phyloP scores from a whole-genome alignment of 2,797 vertebrate genomes.

The Manis crassicaudata region DNA sequence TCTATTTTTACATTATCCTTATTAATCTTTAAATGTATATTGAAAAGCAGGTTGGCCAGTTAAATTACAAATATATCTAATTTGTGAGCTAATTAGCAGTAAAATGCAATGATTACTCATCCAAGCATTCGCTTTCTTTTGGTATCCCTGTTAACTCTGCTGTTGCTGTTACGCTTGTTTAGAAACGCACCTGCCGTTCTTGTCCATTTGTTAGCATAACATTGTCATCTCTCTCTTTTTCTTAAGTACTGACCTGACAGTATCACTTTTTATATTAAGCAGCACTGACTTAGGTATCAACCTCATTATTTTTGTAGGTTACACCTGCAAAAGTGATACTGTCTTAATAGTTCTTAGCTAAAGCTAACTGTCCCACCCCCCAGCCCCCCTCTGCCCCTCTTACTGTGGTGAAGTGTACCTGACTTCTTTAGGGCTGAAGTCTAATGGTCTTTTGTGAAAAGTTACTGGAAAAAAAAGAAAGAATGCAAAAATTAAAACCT shows the following conservation, averaged over 20 bases:
- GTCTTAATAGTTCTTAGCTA: conserved; percentile 70
- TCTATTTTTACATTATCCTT: conserved; percentile 66
- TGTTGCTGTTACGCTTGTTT: conserved; percentile 89
- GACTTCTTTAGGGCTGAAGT: neutral
- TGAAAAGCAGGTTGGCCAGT: conserved; percentile 78
- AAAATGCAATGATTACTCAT: conserved; percentile 80
- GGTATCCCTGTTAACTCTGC: conserved; percentile 88
- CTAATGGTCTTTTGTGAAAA: neutral
- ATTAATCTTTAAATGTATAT: conserved; percentile 76
- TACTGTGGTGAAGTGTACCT: conserved; percentile 88
- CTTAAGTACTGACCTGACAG: conserved; percentile 78
- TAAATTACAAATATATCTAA: conserved; percentile 71
- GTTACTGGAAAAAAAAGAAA: neutral
- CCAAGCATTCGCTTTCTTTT: conserved; percentile 86
- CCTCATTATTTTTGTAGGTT: conserved; percentile 28
- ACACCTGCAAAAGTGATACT: conserved; percentile 84
- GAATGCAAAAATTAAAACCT: neutral
- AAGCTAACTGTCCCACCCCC: neutral
- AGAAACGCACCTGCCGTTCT: conserved; percentile 84
- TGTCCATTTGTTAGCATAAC: conserved; percentile 81
- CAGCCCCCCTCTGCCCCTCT: neutral
- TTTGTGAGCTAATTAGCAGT: conserved; percentile 77
- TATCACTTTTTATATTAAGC: conserved; percentile 83
- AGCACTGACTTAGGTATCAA: neutral
- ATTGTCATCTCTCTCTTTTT: conserved; percentile 81